Evolutionary conservation across 1,140 invertebrate species (phyloP), one percentile per base, ranked within the genome.

Genomic region (Parapsyche elsis): DNA sequence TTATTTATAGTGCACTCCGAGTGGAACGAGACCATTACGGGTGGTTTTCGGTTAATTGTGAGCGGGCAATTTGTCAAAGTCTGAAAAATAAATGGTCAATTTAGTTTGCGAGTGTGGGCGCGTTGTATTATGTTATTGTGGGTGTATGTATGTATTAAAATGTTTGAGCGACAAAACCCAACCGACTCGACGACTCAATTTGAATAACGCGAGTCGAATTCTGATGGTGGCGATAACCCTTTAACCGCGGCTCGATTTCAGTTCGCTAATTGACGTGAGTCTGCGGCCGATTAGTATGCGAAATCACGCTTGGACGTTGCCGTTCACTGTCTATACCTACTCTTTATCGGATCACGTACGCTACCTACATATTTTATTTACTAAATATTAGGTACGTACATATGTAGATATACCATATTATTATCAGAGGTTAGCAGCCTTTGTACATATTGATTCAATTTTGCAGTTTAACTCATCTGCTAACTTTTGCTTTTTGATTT

Each of bases 1-100:
- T 67, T 67, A 67, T 67, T 67, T 67, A 67, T 26, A 26, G 64
- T 67, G 64, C 64, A 67, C 16, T 53, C 24, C 24, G 64, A 67
- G 64, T 14, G 64, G 21, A 67, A 67, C 21, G 64, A 67, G 21
- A 19, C 64, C 64, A 67, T 67, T 67, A 67, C 26, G 24, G 64
- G 24, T 26, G 64, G 24, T 30, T 67, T 67, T 67, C 64, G 24
- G 64, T 67, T 67, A 24, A 30, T 67, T 67, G 24, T 67, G 64
- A 30, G 64, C 9, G 64, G 64, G 24, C 64, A 24, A 67, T 67
- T 67, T 67, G 24, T 24, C 64, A 67, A 67, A 67, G 64, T 67
- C 24, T 24, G 9, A 67, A 61, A 30, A 67, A 67, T 67, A 67
- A 67, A 67, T 30, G 24, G 21, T 23, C 64, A 67, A 67, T 67